These are phyloP conservation scores for Bubo bubo DNA, from an alignment of 2,113 vertebrate genomes.

Conservation along the genomic window DNA sequence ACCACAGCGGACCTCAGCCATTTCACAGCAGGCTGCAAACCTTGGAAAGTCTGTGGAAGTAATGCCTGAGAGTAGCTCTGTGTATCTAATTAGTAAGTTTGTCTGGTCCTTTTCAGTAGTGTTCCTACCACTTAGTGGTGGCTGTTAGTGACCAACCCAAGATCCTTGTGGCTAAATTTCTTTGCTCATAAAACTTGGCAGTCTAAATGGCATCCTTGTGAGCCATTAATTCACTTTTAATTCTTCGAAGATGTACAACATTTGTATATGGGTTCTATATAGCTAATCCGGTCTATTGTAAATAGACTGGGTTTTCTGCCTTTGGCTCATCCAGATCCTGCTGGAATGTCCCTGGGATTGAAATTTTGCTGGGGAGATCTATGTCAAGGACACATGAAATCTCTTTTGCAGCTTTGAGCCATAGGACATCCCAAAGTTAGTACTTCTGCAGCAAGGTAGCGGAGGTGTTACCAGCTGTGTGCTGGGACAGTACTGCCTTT, in stretches of 20 bases:
- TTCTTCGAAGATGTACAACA: background rate
- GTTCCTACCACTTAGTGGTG: background rate
- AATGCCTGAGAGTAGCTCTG: background rate
- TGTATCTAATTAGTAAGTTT: background rate
- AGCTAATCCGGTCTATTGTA: background rate
- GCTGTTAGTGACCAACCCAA: background rate
- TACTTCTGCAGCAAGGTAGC: background rate
- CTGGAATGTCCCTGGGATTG: background rate
- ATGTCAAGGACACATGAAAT: background rate
- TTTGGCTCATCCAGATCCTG: background rate
- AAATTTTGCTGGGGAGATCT: background rate
- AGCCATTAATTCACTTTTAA: background rate
- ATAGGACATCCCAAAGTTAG: background rate
- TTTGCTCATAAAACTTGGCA: background rate
- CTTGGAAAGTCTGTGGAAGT: background rate
- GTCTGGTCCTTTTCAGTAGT: background rate
- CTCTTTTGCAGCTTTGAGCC: background rate
- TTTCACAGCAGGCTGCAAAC: background rate
- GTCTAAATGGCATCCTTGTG: background rate
- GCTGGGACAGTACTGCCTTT: background rate
- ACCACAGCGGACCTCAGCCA: background rate
- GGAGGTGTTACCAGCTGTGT: background rate
- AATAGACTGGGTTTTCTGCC: background rate
- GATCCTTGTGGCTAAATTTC: background rate
- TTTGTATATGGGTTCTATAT: background rate